A percentile compares a stretch with the other conserved stretches of the same genome.
These are phyloP conservation scores for Melanotaenia duboulayi DNA, from an alignment of 2,113 vertebrate genomes.

Conservation along the genomic window DNA sequence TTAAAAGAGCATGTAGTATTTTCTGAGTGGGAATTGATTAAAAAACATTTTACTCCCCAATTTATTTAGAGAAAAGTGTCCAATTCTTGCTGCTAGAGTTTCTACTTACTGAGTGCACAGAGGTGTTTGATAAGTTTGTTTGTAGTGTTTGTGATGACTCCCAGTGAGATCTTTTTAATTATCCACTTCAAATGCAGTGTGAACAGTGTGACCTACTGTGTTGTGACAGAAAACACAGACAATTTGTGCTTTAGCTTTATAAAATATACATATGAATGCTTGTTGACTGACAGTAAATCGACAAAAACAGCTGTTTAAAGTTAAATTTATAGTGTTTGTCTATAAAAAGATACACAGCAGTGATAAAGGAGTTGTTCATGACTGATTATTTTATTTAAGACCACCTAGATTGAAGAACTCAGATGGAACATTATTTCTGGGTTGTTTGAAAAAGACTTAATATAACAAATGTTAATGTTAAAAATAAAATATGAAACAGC, in stretches of 20 bases:
- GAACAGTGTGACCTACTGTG: too few species aligned
- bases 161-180: background rate
- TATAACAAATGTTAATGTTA: background rate
- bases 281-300: too few species aligned
- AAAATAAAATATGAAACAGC: constrained; percentile 10
- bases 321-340: background rate
- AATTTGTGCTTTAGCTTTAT: too few species aligned
- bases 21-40: too few species aligned
- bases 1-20: too few species aligned
- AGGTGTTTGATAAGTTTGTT: background rate
- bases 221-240: too few species aligned
- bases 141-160: background rate
- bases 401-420: constrained; percentile 5
- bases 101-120: background rate
- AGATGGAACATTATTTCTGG: background rate
- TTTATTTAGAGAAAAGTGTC: background rate
- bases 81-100: background rate
- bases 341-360: background rate
- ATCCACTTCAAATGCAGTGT: background rate
- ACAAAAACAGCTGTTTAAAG: too few species aligned
- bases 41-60: too few species aligned
- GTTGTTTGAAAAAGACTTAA: background rate
- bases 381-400: constrained; percentile 22
- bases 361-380: background rate
- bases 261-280: too few species aligned